Evolutionary conservation across 1,140 invertebrate species (phyloP), one percentile per base, ranked within the genome.

Genomic region (Drosophila kohkoa): DNA sequence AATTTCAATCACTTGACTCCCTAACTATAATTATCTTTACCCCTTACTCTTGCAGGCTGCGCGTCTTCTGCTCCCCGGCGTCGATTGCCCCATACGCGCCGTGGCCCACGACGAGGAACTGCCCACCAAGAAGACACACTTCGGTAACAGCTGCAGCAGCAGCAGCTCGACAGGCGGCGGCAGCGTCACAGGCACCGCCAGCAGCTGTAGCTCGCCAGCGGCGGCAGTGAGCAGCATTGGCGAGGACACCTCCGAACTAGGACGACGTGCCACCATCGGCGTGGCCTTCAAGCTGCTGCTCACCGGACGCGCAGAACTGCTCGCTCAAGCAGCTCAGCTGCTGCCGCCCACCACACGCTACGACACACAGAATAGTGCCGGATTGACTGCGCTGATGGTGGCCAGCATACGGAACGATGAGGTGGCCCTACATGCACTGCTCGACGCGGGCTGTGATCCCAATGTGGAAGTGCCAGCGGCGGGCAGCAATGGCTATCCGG

Each of bases 51-150:
- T 16, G 94, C 97, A 98, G 93, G 97, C 97, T 0, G 97, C 97
- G 0, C 92, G 97, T 38, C 91, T 98, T 13, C 93, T 98, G 8
- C 93, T 98, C 32, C 97, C 97, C 1, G 97, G 97, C 28, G 96
- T 98, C 0, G 97, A 98, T 91, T 98, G 97, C 92, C 97, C 97
- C 8, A 95, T 97, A 1, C 92, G 97, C 67, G 94, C 95, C 6
- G 94, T 97, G 57, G 93, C 92, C 77, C 94, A 93, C 15, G 93
- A 94, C 16, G 93, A 94, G 73, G 93, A 93, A 51, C 76, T 94
- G 49, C 92, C 92, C 58, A 88, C 92, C 7, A 92, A 92, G 60
- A 91, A 91, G 73, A 88, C 79, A 41, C 76, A 81, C 57, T 85
- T 91, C 57, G 72, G 41, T 46, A 35, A 59, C 8, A 46, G 46